phyloP scores from a whole-genome alignment of 1,140 invertebrate genomes.

The Odontomachus brunneus region DNA sequence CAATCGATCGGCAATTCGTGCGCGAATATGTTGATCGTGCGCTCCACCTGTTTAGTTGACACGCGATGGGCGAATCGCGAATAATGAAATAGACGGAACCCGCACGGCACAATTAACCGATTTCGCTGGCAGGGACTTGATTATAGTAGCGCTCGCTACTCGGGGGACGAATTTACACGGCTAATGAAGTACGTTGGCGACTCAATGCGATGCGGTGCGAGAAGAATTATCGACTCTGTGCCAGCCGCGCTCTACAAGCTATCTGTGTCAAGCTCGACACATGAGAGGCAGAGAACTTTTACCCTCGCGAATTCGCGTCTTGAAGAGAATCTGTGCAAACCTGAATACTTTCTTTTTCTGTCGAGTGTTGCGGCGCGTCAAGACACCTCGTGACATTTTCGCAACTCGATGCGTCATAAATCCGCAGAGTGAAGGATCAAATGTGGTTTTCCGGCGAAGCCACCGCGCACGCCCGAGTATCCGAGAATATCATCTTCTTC shows the following conservation, averaged over 20 bases:
- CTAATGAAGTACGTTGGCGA: slow-evolving; percentile 34
- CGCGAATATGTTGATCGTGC: slow-evolving; percentile 46
- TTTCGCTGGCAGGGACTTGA: slow-evolving; percentile 30
- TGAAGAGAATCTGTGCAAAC: slow-evolving; percentile 19
- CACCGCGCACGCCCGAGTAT: neutral
- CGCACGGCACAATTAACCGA: slow-evolving; percentile 39
- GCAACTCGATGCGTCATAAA: slow-evolving; percentile 1
- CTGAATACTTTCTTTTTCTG: neutral
- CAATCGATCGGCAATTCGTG: slow-evolving; percentile 36
- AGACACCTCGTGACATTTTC: slow-evolving; percentile 1
- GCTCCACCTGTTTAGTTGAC: slow-evolving; percentile 19
- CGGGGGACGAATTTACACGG: slow-evolving; percentile 25
- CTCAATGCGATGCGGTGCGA: neutral
- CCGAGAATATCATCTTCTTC: neutral
- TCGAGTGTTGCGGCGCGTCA: neutral
- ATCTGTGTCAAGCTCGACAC: too few relatives aligned
- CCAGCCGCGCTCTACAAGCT: too few relatives aligned
- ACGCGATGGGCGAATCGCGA: slow-evolving; percentile 49
- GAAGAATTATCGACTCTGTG: slow-evolving; percentile 33
- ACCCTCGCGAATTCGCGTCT: neutral
- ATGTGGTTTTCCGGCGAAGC: slow-evolving; percentile 26
- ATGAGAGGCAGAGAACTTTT: neutral
- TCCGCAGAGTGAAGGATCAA: neutral
- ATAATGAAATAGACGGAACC: slow-evolving; percentile 41
- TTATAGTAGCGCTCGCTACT: slow-evolving; percentile 20